A percentile compares a stretch with the other conserved stretches of the same genome.
phyloP scores from a whole-genome alignment of 1,140 invertebrate genomes.

The Colletes latitarsis region DNA sequence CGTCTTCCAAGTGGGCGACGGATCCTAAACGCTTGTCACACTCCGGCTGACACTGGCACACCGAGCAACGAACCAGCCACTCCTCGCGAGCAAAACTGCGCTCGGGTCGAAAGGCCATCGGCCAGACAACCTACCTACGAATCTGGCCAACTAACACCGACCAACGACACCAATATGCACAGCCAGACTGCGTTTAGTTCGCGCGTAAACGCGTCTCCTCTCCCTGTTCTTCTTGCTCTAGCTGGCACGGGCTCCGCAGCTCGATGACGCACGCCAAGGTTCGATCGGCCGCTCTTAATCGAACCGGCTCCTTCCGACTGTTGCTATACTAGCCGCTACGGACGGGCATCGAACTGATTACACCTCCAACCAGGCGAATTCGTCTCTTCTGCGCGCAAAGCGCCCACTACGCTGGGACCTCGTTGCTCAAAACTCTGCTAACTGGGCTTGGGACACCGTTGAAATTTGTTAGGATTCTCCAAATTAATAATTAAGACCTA shows the following conservation, averaged over 20 bases:
- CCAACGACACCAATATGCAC: slow-evolving; percentile 31
- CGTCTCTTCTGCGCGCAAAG: no score
- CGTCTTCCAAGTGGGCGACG: not conserved
- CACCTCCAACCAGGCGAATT: no score
- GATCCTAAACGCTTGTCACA: not conserved
- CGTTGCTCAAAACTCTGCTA: no score
- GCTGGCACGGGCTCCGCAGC: slow-evolving; percentile 15
- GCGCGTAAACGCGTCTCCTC: slow-evolving; percentile 44
- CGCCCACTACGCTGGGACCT: no score
- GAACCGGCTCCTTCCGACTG: slow-evolving; percentile 1
- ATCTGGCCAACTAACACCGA: slow-evolving; percentile 67
- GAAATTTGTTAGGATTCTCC: no score
- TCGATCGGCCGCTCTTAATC: slow-evolving; percentile 8
- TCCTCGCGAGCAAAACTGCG: slow-evolving; percentile 50
- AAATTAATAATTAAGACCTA: no score
- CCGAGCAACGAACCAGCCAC: not conserved
- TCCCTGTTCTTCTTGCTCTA: slow-evolving; percentile 26
- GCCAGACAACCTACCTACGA: slow-evolving; percentile 71
- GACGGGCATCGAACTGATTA: no score
- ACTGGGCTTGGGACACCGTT: no score
- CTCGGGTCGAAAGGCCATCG: slow-evolving; percentile 69
- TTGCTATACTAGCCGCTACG: not conserved
- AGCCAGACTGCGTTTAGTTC: slow-evolving; percentile 48
- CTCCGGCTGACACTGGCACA: not conserved
- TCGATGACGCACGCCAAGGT: slow-evolving; percentile 38